A percentile compares a stretch with the other conserved stretches of the same genome.
Conservation (phyloP, 2,888 invertebrate species). For the Drosophila diplacantha region DNA sequence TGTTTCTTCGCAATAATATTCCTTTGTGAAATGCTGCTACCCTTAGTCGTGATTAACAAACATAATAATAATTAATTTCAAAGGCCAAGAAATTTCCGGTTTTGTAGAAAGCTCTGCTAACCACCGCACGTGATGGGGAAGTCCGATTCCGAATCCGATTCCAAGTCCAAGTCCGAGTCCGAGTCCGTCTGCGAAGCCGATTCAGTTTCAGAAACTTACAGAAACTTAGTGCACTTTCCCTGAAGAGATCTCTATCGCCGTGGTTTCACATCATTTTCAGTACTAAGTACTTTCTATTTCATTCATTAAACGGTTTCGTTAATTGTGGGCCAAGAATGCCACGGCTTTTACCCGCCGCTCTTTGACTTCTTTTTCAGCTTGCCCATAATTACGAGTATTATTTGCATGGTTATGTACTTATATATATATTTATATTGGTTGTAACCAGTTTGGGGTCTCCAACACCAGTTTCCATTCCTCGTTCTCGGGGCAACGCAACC, state of each 20-base stretch:
- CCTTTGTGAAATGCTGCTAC: not conserved
- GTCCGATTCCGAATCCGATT: conserved; percentile 12
- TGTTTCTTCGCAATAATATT: not conserved
- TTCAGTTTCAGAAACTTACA: conserved; percentile 3
- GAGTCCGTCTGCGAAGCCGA: no score
- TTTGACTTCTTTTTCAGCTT: conserved; percentile 11
- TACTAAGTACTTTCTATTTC: conserved; percentile 60
- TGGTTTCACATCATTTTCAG: conserved; percentile 43
- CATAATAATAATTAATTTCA: conserved; percentile 17
- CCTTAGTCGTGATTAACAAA: not conserved
- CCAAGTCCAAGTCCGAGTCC: not conserved
- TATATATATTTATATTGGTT: not conserved
- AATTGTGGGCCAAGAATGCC: conserved; percentile 40
- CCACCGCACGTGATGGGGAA: conserved; percentile 28
- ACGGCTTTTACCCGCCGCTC: conserved; percentile 32
- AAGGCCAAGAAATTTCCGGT: conserved; percentile 33
- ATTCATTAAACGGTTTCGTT: conserved; percentile 56
- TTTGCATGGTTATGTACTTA: conserved; percentile 19
- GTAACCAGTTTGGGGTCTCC: conserved; percentile 41
- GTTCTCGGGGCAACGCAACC: conserved; percentile 50
- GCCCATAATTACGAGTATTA: conserved; percentile 20
- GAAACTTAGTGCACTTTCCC: conserved; percentile 53
- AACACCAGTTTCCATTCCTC: conserved; percentile 26
- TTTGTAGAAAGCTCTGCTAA: conserved; percentile 30
- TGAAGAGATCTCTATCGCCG: conserved; percentile 46